Conservation (phyloP, 2,888 invertebrate genomes). For the Amiota minor region DNA sequence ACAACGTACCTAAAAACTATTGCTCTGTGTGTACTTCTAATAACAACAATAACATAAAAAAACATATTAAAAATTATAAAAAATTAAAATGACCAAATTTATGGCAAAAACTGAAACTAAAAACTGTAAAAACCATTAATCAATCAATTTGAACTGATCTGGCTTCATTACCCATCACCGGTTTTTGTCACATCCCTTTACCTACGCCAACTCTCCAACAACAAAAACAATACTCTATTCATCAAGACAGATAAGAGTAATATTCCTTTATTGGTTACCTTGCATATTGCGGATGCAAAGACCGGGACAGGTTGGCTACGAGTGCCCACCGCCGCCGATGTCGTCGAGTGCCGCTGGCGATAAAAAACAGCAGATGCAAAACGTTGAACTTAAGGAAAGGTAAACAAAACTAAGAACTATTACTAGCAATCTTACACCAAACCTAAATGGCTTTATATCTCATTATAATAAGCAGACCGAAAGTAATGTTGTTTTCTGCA, state of each 20-base stretch:
- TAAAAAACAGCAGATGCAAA: constrained; percentile 78
- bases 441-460: neutral
- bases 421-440: neutral
- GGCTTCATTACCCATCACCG: constrained; percentile 64
- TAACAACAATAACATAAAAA: constrained; percentile 11
- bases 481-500: too few relatives aligned
- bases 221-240: constrained; percentile 41
- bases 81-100: neutral
- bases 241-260: constrained; percentile 83
- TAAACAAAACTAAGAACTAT: constrained; percentile 49
- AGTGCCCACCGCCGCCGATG: constrained; percentile 75
- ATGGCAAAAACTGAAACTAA: constrained; percentile 17
- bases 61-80: constrained; percentile 24
- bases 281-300: constrained; percentile 95
- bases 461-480: neutral
- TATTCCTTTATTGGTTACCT: constrained; percentile 98
- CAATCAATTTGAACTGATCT: constrained; percentile 42
- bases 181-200: constrained; percentile 50
- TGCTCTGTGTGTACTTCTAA: neutral
- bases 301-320: constrained; percentile 77
- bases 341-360: constrained; percentile 78
- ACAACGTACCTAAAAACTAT: too few relatives aligned
- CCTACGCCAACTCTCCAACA: constrained; percentile 39
- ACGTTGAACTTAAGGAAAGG: constrained; percentile 89
- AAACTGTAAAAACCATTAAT: neutral